Conservation (phyloP, 1,140 invertebrate species). For the Nephotettix cincticeps region DNA sequence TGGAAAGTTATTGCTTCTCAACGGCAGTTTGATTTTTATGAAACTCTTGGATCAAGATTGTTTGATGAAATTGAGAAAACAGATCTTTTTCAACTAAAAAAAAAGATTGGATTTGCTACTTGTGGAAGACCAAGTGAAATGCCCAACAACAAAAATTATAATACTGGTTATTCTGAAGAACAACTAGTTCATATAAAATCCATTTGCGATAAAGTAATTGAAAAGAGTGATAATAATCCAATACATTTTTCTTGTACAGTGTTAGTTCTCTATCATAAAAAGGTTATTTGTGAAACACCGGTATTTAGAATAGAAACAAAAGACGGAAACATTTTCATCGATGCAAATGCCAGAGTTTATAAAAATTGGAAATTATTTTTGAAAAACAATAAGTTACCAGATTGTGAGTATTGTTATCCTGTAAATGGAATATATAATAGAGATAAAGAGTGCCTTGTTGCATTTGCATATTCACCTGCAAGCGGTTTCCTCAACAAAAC, state of each 20-base stretch:
- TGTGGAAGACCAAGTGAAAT: conserved; percentile 13
- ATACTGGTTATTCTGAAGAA: not conserved
- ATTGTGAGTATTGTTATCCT: conserved; percentile 16
- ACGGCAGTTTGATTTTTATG: not conserved
- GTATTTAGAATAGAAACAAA: conserved; percentile 9
- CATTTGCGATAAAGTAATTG: conserved; percentile 1
- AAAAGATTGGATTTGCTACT: conserved; percentile 18
- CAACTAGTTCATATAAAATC: not conserved
- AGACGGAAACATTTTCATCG: conserved; percentile 1
- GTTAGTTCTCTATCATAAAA: not conserved
- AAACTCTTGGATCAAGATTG: conserved; percentile 2
- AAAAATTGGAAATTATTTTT: not conserved
- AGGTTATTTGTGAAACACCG: not conserved
- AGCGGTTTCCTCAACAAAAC: not conserved
- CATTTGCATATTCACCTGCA: not conserved
- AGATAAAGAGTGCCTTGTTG: not conserved
- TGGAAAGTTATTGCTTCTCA: not conserved
- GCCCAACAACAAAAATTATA: conserved; percentile 4
- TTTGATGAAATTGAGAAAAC: conserved; percentile 12
- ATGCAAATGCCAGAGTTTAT: conserved; percentile 8
- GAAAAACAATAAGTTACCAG: conserved; percentile 11
- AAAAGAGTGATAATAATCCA: conserved; percentile 13
- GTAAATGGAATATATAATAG: not conserved
- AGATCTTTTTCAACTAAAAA: conserved; percentile 10
- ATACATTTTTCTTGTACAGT: conserved; percentile 14